Conservation (phyloP, 2,888 invertebrate genomes). For the Hirudinaria manillensis region DNA sequence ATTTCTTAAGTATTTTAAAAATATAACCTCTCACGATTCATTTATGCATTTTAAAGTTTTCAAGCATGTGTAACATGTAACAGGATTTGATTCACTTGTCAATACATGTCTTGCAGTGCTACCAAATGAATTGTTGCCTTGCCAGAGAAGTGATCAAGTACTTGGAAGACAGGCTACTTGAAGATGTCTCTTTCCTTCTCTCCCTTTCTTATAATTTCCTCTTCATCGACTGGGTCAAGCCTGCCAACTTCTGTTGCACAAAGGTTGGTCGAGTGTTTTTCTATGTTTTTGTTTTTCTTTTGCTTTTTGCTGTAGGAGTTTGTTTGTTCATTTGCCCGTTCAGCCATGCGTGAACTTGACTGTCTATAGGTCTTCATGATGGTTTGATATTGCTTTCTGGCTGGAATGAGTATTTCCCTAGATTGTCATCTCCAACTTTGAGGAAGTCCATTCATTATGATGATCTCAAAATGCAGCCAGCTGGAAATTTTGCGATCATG, state of each 20-base stretch:
- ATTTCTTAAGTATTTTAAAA: no score
- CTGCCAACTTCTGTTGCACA: slow-evolving; percentile 44
- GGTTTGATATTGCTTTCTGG: no score
- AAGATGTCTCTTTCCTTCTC: slow-evolving; percentile 43
- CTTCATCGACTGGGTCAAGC: slow-evolving; percentile 50
- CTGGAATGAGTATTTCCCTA: no score
- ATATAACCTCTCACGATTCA: no score
- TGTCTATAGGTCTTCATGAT: slow-evolving; percentile 2
- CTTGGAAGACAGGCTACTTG: slow-evolving; percentile 34
- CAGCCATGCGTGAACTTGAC: background rate
- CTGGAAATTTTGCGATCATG: no score
- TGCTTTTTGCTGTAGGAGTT: background rate
- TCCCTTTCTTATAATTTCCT: slow-evolving; percentile 50
- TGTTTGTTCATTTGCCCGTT: background rate
- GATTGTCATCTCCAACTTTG: no score
- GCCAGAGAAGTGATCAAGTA: slow-evolving; percentile 36
- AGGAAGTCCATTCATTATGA: no score
- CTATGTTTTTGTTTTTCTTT: background rate
- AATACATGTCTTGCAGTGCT: slow-evolving; percentile 34
- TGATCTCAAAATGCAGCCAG: no score
- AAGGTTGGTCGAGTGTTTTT: slow-evolving; percentile 41
- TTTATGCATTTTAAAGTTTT: no score
- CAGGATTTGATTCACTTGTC: no score
- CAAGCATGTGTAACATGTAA: no score
- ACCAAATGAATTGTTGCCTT: slow-evolving; percentile 36